These are phyloP conservation scores for Exaiptasia diaphana DNA, from an alignment of 64 coral and sea anemone genomes.

Conservation along the genomic window DNA sequence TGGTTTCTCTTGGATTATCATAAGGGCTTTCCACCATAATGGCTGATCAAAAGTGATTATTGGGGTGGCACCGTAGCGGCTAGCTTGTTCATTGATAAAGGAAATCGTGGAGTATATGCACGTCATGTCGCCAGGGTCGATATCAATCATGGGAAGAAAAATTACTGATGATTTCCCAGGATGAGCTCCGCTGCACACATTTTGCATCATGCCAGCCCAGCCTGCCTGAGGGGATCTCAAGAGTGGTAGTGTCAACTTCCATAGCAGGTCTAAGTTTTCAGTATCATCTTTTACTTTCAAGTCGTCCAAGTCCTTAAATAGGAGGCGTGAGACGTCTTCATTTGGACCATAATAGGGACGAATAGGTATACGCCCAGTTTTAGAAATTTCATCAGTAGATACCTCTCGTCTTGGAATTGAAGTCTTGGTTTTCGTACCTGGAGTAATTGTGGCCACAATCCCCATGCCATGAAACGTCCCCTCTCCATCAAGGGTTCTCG, in stretches of 20 bases:
- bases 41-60: not conserved
- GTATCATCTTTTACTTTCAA: not conserved
- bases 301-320: not conserved
- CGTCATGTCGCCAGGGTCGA: not conserved
- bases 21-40: not conserved
- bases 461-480: slow-evolving; percentile 62
- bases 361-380: not conserved
- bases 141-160: slow-evolving; percentile 32
- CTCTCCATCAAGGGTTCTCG: slow-evolving; percentile 6
- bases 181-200: not conserved
- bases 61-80: not conserved
- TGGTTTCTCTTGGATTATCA: not conserved
- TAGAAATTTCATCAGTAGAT: not conserved
- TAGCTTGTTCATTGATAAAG: slow-evolving; percentile 11
- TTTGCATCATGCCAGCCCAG: slow-evolving; percentile 22
- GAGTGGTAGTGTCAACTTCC: not conserved
- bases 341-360: not conserved
- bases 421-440: not conserved
- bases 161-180: not conserved
- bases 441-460: slow-evolving; percentile 32
- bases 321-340: not conserved
- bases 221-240: not conserved
- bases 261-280: slow-evolving; percentile 6
- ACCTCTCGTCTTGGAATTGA: not conserved
- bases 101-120: slow-evolving; percentile 6